Percentiles rank a stretch among this genome's conserved stretches.
Conservation (phyloP, 2,888 invertebrate species). For the Xanthorhoe designata region DNA sequence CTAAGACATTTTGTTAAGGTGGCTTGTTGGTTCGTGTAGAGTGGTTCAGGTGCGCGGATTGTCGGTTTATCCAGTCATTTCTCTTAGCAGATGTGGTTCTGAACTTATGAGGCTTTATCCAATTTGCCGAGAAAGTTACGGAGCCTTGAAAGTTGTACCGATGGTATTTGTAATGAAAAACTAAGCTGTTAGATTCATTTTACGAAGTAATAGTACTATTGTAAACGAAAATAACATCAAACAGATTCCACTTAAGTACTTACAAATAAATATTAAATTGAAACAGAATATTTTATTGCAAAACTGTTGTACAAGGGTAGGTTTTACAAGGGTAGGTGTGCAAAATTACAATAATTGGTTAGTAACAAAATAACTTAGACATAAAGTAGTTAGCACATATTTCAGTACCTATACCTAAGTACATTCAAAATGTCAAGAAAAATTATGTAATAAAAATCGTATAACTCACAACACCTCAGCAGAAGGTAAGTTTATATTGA, state of each 20-base stretch:
- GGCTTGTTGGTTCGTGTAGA: constrained; percentile 46
- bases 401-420: no score
- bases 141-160: constrained; percentile 19
- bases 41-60: constrained; percentile 70
- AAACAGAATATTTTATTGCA: no score
- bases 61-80: constrained; percentile 71
- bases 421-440: no score
- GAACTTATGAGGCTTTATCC: constrained; percentile 62
- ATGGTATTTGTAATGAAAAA: constrained; percentile 8
- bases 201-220: not conserved
- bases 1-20: constrained; percentile 56
- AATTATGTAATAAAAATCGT: not conserved
- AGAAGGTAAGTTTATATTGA: not conserved
- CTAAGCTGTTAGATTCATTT: not conserved
- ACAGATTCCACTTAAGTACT: not conserved
- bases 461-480: constrained; percentile 32
- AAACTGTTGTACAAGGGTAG: no score
- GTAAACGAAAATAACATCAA: not conserved
- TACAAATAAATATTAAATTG: not conserved
- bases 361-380: no score
- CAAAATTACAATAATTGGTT: no score
- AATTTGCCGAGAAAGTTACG: constrained; percentile 44
- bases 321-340: no score
- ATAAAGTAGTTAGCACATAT: no score
- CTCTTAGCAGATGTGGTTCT: constrained; percentile 65